Evolutionary conservation across 2,797 vertebrate genomes (phyloP).

Genomic region (Cyprinella venusta): DNA sequence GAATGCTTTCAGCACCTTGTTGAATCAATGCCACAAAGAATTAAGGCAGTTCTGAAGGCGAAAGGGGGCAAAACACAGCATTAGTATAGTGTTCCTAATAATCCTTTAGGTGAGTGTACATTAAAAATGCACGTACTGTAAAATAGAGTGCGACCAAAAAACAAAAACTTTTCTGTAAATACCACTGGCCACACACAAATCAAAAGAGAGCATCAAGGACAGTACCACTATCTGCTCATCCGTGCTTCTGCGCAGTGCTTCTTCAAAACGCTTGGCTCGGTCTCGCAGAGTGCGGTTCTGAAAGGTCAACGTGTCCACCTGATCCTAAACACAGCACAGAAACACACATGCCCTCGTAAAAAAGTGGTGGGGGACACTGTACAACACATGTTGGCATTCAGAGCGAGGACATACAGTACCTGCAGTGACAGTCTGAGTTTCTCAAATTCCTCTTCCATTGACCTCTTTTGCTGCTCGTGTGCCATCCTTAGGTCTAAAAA

Average conservation of each 20-base stretch:
- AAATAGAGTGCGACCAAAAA: too few relatives aligned
- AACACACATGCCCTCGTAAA: background rate
- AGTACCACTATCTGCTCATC: conserved; percentile 94
- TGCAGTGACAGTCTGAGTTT: conserved; percentile 92
- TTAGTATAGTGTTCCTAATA: too few relatives aligned
- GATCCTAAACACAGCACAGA: conserved; percentile 79
- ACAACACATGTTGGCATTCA: background rate
- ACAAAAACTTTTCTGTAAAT: background rate
- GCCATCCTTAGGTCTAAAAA: conserved; percentile 85
- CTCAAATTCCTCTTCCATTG: conserved; percentile 90
- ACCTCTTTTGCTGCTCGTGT: conserved; percentile 91
- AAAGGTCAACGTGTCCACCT: conserved; percentile 96
- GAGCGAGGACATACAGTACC: conserved; percentile 69
- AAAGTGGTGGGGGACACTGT: background rate
- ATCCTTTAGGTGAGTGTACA: too few relatives aligned
- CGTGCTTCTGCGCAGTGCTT: conserved; percentile 90
- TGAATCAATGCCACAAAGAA: too few relatives aligned
- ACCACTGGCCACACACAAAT: background rate
- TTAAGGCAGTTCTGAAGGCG: too few relatives aligned
- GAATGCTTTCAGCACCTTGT: too few relatives aligned
- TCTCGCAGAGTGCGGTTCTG: conserved; percentile 92
- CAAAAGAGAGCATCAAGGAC: background rate
- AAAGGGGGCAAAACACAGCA: too few relatives aligned
- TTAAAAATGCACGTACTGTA: too few relatives aligned
- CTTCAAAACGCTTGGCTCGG: conserved; percentile 93